Conservation (phyloP, 2,797 vertebrate genomes). For the Arctocebus calabarensis region DNA sequence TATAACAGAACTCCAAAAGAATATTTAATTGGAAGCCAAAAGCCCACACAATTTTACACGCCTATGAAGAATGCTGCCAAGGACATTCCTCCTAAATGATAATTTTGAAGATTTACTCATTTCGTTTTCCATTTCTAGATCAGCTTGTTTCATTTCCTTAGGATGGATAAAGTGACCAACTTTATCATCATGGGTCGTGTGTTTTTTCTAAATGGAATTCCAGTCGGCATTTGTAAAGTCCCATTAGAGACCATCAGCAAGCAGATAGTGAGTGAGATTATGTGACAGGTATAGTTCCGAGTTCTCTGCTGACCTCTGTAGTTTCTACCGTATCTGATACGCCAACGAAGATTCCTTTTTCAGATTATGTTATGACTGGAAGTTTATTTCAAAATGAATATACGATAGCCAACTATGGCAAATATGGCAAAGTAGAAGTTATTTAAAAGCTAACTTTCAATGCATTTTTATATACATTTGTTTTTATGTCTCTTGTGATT, state of each 20-base stretch:
- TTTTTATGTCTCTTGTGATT: background rate
- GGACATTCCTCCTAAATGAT: background rate
- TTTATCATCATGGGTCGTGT: background rate
- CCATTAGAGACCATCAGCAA: background rate
- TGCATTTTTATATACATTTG: background rate
- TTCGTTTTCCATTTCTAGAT: background rate
- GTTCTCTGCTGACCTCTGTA: background rate
- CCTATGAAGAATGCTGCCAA: background rate
- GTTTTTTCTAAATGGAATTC: background rate
- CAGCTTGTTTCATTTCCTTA: background rate
- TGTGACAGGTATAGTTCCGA: background rate
- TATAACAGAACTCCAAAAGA: background rate
- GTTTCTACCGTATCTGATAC: background rate
- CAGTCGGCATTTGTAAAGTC: background rate
- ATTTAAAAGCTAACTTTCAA: background rate
- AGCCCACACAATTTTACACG: background rate
- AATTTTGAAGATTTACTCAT: background rate
- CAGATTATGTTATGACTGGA: background rate
- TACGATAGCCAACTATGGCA: background rate
- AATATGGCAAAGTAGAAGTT: background rate
- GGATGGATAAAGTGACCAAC: background rate
- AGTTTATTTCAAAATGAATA: conserved; percentile 8
- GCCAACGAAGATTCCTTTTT: background rate
- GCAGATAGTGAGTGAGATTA: background rate
- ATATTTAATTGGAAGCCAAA: background rate